These are phyloP conservation scores for Drosophila takahashii DNA, from an alignment of 1,140 invertebrate genomes.

Conservation along the genomic window DNA sequence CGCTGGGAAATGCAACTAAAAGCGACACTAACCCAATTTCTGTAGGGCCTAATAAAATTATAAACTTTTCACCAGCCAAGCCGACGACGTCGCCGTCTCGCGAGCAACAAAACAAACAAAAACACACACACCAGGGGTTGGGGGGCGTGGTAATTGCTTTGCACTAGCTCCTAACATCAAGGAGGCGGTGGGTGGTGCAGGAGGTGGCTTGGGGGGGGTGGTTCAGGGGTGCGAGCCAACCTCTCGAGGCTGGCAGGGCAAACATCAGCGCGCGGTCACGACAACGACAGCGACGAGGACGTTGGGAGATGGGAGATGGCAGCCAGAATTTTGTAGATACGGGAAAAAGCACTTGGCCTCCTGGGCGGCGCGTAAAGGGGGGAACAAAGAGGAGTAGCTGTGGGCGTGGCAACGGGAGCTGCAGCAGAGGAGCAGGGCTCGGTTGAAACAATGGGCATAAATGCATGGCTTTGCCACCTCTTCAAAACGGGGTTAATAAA, in stretches of 20 bases:
- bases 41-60: conserved; percentile 75
- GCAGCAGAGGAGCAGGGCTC: conserved; percentile 13
- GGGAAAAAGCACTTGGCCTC: conserved; percentile 7
- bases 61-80: conserved; percentile 60
- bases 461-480: conserved; percentile 41
- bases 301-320: conserved; percentile 12
- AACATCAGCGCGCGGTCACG: conserved; percentile 46
- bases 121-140: background rate
- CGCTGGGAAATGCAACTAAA: conserved; percentile 56
- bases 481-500: conserved; percentile 76
- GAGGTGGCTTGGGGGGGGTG: background rate
- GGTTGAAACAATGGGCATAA: conserved; percentile 61
- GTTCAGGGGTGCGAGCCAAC: background rate
- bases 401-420: conserved; percentile 15
- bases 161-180: conserved; percentile 10
- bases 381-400: conserved; percentile 27
- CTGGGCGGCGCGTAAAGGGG: background rate
- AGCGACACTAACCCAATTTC: conserved; percentile 75
- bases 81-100: conserved; percentile 37
- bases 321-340: conserved; percentile 41
- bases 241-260: conserved; percentile 34
- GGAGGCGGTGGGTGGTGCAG: background rate
- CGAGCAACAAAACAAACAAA: conserved; percentile 46
- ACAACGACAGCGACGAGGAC: conserved; percentile 6
- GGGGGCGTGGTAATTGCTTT: conserved; percentile 52